Evolutionary conservation across 2,888 invertebrate species (phyloP).

Genomic region (Mesorhabditis sp.): DNA sequence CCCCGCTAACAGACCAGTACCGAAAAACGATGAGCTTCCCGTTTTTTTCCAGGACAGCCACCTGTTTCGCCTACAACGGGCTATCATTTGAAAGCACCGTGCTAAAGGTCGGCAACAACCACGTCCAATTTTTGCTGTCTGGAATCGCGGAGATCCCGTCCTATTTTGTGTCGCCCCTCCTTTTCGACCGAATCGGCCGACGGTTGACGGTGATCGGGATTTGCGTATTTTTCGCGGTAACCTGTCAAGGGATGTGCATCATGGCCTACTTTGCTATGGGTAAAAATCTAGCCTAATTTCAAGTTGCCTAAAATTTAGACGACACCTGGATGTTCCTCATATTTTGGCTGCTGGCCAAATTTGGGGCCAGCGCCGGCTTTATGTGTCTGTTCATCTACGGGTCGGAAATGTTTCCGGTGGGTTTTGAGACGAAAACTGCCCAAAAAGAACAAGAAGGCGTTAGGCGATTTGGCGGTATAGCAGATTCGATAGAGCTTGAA

Average conservation of each 20-base stretch:
- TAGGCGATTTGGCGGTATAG: too few species aligned
- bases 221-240: not conserved
- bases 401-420: not conserved
- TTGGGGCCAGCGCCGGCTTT: not conserved
- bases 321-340: not conserved
- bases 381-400: not conserved
- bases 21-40: too few species aligned
- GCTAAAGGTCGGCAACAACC: not conserved
- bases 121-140: not conserved
- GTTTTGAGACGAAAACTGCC: not conserved
- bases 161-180: not conserved
- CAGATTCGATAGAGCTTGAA: too few species aligned
- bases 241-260: not conserved
- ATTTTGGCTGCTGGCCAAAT: conserved; percentile 4
- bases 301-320: not conserved
- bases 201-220: not conserved
- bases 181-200: not conserved
- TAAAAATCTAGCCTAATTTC: not conserved
- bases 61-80: not conserved
- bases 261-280: not conserved
- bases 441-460: too few species aligned
- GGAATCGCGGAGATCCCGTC: not conserved
- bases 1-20: too few species aligned
- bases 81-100: not conserved
- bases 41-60: conserved; percentile 5